Evolutionary conservation across 1,140 invertebrate genomes (phyloP), one percentile per base, ranked within the genome.

Genomic region (Helicorthomorpha holstii): DNA sequence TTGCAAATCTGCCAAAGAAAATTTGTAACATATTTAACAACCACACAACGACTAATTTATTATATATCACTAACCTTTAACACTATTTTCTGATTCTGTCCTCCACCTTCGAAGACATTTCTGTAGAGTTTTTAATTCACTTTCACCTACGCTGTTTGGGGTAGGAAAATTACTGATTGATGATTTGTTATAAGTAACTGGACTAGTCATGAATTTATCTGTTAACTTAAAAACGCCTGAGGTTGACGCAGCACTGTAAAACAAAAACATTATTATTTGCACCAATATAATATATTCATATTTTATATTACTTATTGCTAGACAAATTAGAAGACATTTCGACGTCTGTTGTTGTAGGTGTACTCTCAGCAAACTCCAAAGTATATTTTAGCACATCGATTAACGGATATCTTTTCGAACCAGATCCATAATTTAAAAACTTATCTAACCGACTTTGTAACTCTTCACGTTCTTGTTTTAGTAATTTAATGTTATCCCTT

Each of bases 51-150:
- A 54, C n/a, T 2, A 26, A 50, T 12, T 14, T 26, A 4, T 10
- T 2, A 49, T 27, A 57, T 34, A 34, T 34, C 29, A 21, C 34
- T 57, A 29, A 69, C 67, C 65, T 61, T 61, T 59, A 26, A 69
- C 67, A 56, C 69, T 66, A 50, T 56, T 57, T 55, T 71, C 66
- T 19, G 71, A 65, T 53, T 71, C 69, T 24, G 61, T 63, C 43
- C 67, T 59, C 70, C 70, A 73, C 24, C 70, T 58, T 49, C 57
- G 55, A 21, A 72, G 57, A 60, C 70, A 72, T 27, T 60, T 53
- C 51, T 69, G 66, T 12, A 71, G 42, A 26, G 68, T 65, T 27
- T 56, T 51, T 4, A 69, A 59, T 51, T 70, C 68, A 24, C 54
- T 50, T 2, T 61, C 60, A 4, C 58, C 60, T 4, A 69, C 61